Conservation (phyloP, 2,888 invertebrate genomes). For the Macaria notata region DNA sequence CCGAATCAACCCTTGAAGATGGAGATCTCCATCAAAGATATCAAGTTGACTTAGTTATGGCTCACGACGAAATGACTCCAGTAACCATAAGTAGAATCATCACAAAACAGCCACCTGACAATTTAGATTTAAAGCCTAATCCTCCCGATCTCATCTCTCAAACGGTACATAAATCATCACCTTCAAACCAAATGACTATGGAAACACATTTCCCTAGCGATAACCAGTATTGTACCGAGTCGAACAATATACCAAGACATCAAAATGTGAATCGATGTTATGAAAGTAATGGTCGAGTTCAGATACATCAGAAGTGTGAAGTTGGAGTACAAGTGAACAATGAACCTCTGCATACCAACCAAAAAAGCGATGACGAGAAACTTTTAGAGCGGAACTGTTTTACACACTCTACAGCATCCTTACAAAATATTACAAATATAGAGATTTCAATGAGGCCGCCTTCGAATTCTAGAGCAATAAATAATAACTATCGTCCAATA, state of each 20-base stretch:
- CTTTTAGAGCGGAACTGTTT: constrained; percentile 67
- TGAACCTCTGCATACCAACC: constrained; percentile 56
- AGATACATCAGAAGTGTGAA: constrained; percentile 58
- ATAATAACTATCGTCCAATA: constrained; percentile 73
- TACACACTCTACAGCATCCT: constrained; percentile 62
- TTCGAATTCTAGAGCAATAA: constrained; percentile 52
- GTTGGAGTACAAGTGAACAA: constrained; percentile 62
- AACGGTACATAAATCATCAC: constrained; percentile 67
- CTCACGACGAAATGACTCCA: constrained; percentile 84
- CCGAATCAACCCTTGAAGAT: constrained; percentile 67
- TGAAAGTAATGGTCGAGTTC: constrained; percentile 43
- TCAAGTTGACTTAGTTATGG: constrained; percentile 84
- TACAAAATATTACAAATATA: constrained; percentile 77
- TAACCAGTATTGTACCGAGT: constrained; percentile 51
- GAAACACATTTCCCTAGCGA: constrained; percentile 75
- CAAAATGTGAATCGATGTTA: constrained; percentile 42
- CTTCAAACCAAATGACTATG: constrained; percentile 69
- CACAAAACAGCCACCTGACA: constrained; percentile 60
- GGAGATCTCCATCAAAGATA: constrained; percentile 68
- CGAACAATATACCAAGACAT: constrained; percentile 43
- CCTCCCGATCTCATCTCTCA: constrained; percentile 77
- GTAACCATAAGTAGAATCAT: constrained; percentile 74
- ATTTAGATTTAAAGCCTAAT: constrained; percentile 48
- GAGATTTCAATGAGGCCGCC: constrained; percentile 72
- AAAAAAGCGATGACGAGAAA: constrained; percentile 80